Evolutionary conservation across 1,140 invertebrate genomes (phyloP).

Genomic region (Hypothenemus hampei): DNA sequence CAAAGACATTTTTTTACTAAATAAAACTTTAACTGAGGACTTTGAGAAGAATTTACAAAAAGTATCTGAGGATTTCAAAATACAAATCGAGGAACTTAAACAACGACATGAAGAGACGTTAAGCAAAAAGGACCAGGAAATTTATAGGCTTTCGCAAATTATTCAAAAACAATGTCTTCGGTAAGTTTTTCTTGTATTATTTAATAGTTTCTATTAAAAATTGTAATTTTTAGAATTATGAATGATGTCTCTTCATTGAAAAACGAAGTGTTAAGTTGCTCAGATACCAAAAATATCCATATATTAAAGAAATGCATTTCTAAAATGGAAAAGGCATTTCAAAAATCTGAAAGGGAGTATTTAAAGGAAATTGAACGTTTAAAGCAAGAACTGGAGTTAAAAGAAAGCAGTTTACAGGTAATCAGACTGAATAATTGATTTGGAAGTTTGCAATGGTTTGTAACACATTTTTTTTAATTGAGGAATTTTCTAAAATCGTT

Average conservation of each 20-base stretch:
- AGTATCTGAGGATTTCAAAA: slow-evolving; percentile 11
- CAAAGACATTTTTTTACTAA: slow-evolving; percentile 2
- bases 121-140: slow-evolving; percentile 27
- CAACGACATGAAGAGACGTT: slow-evolving; percentile 8
- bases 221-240: slow-evolving; percentile 24
- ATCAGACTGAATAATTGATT: background rate
- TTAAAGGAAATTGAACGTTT: slow-evolving; percentile 30
- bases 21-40: slow-evolving; percentile 9
- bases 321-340: slow-evolving; percentile 33
- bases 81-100: slow-evolving; percentile 8
- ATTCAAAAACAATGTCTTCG: slow-evolving; percentile 26
- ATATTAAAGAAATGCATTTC: slow-evolving; percentile 31
- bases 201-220: background rate
- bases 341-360: slow-evolving; percentile 31
- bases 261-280: slow-evolving; percentile 16
- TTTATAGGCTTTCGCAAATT: slow-evolving; percentile 25
- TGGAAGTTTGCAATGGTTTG: background rate
- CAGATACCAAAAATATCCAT: slow-evolving; percentile 24
- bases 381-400: slow-evolving; percentile 26
- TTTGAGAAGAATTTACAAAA: slow-evolving; percentile 14
- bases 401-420: slow-evolving; percentile 28
- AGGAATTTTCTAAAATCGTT: no score
- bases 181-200: background rate
- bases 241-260: slow-evolving; percentile 27
- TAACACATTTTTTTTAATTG: no score